Percentiles rank a stretch among this genome's conserved stretches.
phyloP scores from a whole-genome alignment of 2,113 vertebrate species.

The Lichenostomus cassidix region DNA sequence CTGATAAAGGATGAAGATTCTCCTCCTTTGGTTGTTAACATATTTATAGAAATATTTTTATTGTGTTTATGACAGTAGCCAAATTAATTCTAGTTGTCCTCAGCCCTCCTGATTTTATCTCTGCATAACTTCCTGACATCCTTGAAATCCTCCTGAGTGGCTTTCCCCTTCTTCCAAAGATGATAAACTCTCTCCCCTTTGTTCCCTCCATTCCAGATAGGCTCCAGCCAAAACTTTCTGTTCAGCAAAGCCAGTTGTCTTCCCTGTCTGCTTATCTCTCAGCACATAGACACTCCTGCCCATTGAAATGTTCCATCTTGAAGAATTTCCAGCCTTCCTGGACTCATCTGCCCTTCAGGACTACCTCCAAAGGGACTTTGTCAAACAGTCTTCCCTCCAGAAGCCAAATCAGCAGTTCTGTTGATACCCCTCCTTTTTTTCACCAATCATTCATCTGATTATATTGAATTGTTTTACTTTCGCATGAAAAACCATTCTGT shows the following conservation, averaged over 20 bases:
- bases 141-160: background rate
- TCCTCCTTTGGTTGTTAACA: background rate
- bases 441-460: background rate
- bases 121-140: background rate
- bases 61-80: background rate
- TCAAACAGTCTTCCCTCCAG: background rate
- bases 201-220: background rate
- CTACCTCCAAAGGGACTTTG: background rate
- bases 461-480: background rate
- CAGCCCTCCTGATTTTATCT: background rate
- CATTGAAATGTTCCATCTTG: background rate
- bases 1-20: background rate
- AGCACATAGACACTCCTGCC: background rate
- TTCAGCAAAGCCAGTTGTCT: background rate
- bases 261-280: fast-evolving
- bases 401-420: background rate
- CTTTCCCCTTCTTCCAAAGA: background rate
- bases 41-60: background rate
- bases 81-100: background rate
- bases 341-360: background rate
- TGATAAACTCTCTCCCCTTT: background rate
- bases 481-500: background rate
- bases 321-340: background rate
- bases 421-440: background rate
- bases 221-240: background rate